Conservation (phyloP, 2,113 vertebrate genomes). For the Brachypteracias leptosomus region DNA sequence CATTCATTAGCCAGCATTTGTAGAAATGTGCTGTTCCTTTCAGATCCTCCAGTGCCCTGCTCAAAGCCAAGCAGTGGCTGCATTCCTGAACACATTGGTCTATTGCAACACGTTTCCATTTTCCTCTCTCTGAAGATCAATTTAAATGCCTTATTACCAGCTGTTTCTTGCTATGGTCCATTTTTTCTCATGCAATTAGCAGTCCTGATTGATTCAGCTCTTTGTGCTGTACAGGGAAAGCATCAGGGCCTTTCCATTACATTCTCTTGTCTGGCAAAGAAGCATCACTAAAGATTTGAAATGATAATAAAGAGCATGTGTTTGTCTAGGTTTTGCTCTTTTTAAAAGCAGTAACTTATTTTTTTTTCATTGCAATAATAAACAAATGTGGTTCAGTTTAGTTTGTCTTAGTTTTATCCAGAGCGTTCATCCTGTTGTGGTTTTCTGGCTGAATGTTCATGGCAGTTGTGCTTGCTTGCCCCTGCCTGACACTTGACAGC, state of each 20-base stretch:
- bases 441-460: not conserved
- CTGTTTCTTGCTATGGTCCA: conserved; percentile 21
- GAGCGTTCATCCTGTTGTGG: not conserved
- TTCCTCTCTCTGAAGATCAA: conserved; percentile 20
- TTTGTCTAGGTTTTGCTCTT: not conserved
- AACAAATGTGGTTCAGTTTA: not conserved
- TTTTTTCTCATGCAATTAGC: conserved; percentile 15
- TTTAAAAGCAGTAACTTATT: not conserved
- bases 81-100: conserved; percentile 20
- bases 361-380: not conserved
- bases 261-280: not conserved
- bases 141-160: conserved; percentile 43
- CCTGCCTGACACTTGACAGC: not conserved
- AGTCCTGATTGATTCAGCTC: conserved; percentile 44
- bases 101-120: conserved; percentile 13
- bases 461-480: not conserved
- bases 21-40: not conserved
- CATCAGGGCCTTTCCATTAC: not conserved
- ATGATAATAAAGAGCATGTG: not conserved
- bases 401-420: not conserved
- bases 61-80: not conserved
- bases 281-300: not conserved
- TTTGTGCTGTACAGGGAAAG: not conserved
- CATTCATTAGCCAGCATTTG: not conserved
- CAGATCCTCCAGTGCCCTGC: conserved; percentile 20